A percentile compares a stretch with the other conserved stretches of the same genome.
These are phyloP conservation scores for Metaphire vulgaris DNA, from an alignment of 1,140 invertebrate genomes.

Conservation along the genomic window DNA sequence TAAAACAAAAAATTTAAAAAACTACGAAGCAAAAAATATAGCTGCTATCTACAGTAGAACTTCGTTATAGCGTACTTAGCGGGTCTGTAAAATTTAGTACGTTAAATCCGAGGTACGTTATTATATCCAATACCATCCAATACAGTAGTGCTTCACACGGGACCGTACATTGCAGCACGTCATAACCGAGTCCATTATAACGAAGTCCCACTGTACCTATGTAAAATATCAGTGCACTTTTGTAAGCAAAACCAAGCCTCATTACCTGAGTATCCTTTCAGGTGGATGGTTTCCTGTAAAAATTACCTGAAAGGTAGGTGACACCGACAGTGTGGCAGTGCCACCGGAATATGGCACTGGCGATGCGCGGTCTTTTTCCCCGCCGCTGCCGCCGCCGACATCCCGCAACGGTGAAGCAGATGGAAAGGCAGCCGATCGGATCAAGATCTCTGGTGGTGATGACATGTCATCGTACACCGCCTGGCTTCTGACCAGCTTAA, in stretches of 20 bases:
- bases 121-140: too few relatives aligned
- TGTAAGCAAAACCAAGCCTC: too few relatives aligned
- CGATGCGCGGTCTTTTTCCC: not conserved
- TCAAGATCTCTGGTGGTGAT: slow-evolving; percentile 65
- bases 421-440: not conserved
- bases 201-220: too few relatives aligned
- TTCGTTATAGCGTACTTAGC: too few relatives aligned
- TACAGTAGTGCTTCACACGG: not conserved
- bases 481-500: slow-evolving; percentile 77
- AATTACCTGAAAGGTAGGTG: slow-evolving; percentile 4
- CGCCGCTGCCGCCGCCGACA: slow-evolving; percentile 42
- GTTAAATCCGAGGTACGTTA: too few relatives aligned
- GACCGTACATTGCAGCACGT: not conserved
- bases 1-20: too few relatives aligned
- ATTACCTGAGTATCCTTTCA: too few relatives aligned
- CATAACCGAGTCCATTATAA: not conserved
- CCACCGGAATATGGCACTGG: not conserved
- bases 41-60: too few relatives aligned
- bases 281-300: too few relatives aligned
- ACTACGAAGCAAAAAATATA: too few relatives aligned
- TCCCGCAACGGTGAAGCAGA: slow-evolving; percentile 38
- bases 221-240: too few relatives aligned
- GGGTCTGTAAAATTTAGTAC: too few relatives aligned
- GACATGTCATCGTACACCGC: slow-evolving; percentile 79
- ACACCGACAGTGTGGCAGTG: not conserved